phyloP scores from a whole-genome alignment of 2,797 vertebrate species.

The Nannoperca obscura region DNA sequence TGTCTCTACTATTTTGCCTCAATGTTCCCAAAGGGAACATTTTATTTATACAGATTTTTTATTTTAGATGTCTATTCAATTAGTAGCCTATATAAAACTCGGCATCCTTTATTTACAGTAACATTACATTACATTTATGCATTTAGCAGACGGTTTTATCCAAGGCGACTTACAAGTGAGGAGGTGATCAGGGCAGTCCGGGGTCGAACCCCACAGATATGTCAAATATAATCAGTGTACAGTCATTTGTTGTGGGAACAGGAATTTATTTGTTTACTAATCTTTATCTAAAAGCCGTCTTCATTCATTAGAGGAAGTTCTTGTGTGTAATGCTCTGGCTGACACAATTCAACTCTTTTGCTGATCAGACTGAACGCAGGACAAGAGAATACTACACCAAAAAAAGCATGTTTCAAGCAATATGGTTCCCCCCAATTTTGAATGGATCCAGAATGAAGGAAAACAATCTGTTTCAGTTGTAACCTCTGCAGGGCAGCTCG shows the following conservation, averaged over 20 bases:
- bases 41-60: not conserved
- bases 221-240: not conserved
- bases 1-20: not conserved
- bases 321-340: not conserved
- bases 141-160: too few species aligned
- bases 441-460: not conserved
- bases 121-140: not conserved
- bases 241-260: not conserved
- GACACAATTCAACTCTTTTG: not conserved
- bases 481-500: too few species aligned
- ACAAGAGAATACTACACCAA: not conserved
- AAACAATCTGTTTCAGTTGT: not conserved
- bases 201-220: not conserved
- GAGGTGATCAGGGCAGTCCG: too few species aligned
- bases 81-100: not conserved
- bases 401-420: not conserved
- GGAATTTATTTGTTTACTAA: not conserved
- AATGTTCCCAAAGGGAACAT: not conserved
- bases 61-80: not conserved
- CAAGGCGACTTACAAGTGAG: too few species aligned
- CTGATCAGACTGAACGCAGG: not conserved
- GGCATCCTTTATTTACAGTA: not conserved
- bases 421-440: not conserved
- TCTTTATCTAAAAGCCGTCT: not conserved
- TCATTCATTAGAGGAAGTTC: not conserved